These are phyloP conservation scores for Drosophila repleta DNA, from an alignment of 1,140 invertebrate genomes.

Conservation along the genomic window DNA sequence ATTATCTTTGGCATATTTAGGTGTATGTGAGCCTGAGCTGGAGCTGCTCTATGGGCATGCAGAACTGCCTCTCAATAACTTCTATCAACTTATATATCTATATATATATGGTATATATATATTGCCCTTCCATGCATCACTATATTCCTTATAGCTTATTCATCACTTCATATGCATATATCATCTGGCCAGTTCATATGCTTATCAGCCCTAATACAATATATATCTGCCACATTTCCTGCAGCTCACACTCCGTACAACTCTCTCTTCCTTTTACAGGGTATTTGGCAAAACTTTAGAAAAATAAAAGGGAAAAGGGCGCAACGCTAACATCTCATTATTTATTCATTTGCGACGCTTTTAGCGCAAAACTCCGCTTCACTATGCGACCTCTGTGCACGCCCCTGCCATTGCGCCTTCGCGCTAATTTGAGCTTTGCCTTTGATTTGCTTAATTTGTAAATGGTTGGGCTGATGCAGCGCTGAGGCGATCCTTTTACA, in stretches of 20 bases:
- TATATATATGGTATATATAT: background rate
- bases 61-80: too few species aligned
- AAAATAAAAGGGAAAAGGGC: conserved; percentile 41
- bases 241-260: background rate
- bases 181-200: too few species aligned
- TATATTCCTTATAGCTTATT: too few species aligned
- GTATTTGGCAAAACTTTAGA: conserved; percentile 5
- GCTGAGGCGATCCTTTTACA: conserved; percentile 54
- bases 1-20: too few species aligned
- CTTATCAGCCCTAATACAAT: too few species aligned
- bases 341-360: conserved; percentile 77
- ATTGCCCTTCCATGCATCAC: too few species aligned
- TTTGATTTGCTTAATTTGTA: conserved; percentile 81
- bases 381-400: conserved; percentile 18
- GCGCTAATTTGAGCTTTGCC: conserved; percentile 35
- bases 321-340: conserved; percentile 63
- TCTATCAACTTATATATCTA: too few species aligned
- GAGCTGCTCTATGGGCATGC: too few species aligned
- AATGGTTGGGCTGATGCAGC: conserved; percentile 55
- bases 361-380: conserved; percentile 62
- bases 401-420: background rate
- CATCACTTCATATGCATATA: too few species aligned
- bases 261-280: conserved; percentile 2
- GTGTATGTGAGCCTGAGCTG: too few species aligned
- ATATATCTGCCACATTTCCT: too few species aligned